phyloP scores from a whole-genome alignment of 2,113 vertebrate genomes.

The Glareola pratincola region DNA sequence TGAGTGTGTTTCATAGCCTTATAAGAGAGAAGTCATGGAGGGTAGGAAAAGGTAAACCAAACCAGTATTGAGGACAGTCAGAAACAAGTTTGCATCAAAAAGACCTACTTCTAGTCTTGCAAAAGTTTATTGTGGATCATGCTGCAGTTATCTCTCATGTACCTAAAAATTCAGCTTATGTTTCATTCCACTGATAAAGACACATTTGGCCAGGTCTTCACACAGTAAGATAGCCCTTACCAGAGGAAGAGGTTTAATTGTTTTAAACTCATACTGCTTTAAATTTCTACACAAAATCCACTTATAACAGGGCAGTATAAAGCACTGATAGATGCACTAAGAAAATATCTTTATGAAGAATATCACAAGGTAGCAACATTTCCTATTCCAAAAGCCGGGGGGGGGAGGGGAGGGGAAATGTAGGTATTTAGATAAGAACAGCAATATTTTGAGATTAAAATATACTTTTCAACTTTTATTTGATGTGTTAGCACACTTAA shows the following conservation, averaged over 20 bases:
- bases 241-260: not conserved
- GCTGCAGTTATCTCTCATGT: not conserved
- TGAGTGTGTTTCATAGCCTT: not conserved
- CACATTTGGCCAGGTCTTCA: not conserved
- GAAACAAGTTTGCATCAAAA: not conserved
- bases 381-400: not conserved
- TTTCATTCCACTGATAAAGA: not conserved
- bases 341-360: not conserved
- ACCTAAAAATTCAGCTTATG: not conserved
- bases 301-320: not conserved
- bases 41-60: not conserved
- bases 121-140: not conserved
- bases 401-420: fast-evolving
- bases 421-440: not conserved
- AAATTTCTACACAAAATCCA: not conserved
- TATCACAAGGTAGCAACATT: not conserved
- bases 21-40: not conserved
- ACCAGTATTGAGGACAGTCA: not conserved
- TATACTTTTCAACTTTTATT: not conserved
- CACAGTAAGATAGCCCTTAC: not conserved
- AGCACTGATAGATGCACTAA: not conserved
- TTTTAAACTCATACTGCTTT: not conserved
- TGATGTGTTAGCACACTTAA: not conserved
- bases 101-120: not conserved
- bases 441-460: not conserved